A percentile compares a stretch with the other conserved stretches of the same genome.
Evolutionary conservation across 2,113 vertebrate species (phyloP).

Genomic region (Glareola pratincola): DNA sequence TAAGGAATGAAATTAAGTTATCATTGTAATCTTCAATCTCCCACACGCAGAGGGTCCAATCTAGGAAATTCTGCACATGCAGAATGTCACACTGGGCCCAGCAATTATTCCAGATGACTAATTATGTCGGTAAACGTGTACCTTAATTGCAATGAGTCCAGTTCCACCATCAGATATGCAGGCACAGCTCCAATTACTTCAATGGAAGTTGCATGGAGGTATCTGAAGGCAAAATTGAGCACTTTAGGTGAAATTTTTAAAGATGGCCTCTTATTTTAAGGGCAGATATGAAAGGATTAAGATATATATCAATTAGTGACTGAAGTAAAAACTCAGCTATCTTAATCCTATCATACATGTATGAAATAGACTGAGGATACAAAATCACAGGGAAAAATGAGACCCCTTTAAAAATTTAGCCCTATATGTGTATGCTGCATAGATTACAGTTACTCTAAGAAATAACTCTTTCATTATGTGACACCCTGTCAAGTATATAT

Average conservation of each 20-base stretch:
- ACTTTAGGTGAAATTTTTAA: conserved; percentile 68
- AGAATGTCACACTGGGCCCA: conserved; percentile 15
- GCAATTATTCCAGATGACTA: conserved; percentile 27
- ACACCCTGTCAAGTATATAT: background rate
- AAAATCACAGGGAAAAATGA: conserved; percentile 28
- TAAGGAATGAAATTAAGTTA: background rate
- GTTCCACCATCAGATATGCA: conserved; percentile 66
- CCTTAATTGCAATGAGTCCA: conserved; percentile 63
- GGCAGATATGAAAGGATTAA: conserved; percentile 61
- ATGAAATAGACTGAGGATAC: background rate
- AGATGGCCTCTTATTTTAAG: conserved; percentile 57
- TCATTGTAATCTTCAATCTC: background rate
- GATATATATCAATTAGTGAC: background rate
- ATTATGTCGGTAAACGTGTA: conserved; percentile 51
- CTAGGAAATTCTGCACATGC: background rate
- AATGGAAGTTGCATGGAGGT: conserved; percentile 67
- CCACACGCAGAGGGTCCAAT: background rate
- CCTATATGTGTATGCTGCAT: background rate
- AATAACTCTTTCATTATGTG: background rate
- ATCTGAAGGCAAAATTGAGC: conserved; percentile 69
- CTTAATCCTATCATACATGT: conserved; percentile 54
- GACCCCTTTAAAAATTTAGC: conserved; percentile 65
- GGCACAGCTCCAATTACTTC: conserved; percentile 68
- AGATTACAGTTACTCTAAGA: background rate
- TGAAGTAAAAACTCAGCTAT: background rate